phyloP scores from a whole-genome alignment of 2,113 vertebrate species.

The Cathartes aura region DNA sequence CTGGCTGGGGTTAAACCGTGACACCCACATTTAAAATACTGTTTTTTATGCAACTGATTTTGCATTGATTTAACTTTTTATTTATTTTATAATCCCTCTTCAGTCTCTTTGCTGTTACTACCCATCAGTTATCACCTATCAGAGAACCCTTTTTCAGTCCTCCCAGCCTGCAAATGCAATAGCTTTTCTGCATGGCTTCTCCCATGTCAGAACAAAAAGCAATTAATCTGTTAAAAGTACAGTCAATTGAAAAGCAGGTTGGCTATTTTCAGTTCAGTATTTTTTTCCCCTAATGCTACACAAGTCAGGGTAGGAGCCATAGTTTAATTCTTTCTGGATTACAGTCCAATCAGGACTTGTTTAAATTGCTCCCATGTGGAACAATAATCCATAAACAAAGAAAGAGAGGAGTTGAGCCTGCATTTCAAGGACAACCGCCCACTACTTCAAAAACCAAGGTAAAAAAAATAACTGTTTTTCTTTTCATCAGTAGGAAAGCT shows the following conservation, averaged over 20 bases:
- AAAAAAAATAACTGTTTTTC: not conserved
- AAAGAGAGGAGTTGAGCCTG: not conserved
- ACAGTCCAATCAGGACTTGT: not conserved
- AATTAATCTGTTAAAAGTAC: conserved; percentile 28
- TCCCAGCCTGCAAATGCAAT: not conserved
- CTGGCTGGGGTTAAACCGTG: too few species aligned
- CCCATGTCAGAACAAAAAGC: not conserved
- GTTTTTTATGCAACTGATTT: not conserved
- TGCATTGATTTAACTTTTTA: not conserved
- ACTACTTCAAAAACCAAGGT: not conserved
- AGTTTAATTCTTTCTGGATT: conserved; percentile 38
- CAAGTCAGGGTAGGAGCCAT: not conserved
- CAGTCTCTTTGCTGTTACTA: not conserved
- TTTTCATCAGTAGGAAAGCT: not conserved
- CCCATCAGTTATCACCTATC: not conserved
- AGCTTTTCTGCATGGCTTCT: not conserved
- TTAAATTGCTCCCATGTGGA: conserved; percentile 31
- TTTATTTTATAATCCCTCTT: not conserved
- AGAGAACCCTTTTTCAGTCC: not conserved
- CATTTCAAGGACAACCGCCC: conserved; percentile 1
- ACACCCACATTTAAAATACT: not conserved
- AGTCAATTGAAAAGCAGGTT: not conserved
- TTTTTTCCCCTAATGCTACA: not conserved
- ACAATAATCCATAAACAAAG: conserved; percentile 37
- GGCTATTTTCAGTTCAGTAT: not conserved